Base-by-base conservation (phyloP, 2,797 vertebrate species). In the Orientallactaga sibirica region DNA sequence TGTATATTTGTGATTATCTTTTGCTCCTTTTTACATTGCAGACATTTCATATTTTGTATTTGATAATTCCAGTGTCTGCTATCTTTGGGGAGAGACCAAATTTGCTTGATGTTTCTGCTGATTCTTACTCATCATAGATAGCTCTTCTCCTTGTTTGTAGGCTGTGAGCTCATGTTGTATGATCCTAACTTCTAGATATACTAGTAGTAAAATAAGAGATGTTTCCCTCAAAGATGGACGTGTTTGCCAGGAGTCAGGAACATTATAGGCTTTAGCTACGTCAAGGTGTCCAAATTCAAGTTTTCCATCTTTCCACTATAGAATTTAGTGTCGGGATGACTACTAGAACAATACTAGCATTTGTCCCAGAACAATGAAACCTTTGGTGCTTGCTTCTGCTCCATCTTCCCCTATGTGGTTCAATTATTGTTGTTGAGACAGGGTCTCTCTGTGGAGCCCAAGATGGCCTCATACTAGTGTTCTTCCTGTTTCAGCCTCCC, bases 11-110 rank as follows among this genome's bases (percentile, higher is more conserved):
- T 25, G 43, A 66, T 71, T 75, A 33, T 86, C 62, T 75, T 87
- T 88, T 67, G 24, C 85, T 77, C 70, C 67, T n/a, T 87, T 82
- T 55, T 3, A 64, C 78, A 68, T 95, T 22, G 88, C 77, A 89
- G 64, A 77, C 43, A 82, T 83, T 93, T 91, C 70, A 76, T 58
- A 86, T 81, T 88, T 90, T 80, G 58, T 43, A 86, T 89, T 82
- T 82, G 61, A 74, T 85, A 93, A 91, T 68, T 68, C 48, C 12
- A 88, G 78, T 77, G 93, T 77, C 33, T 91, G n/a, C 58, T 75
- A 24, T 74, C 66, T 29, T 70, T n/a, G 29, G 55, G n/a, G 22
- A 7, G 83, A 92, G 11, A 48, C 7, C 64, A 86, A 78, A 86
- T 84, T 27, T 85, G 68, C 43, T 61, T 88, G 19, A 41, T 90